Conservation (phyloP, 1,140 invertebrate species). For the Drosophila ambigua region DNA sequence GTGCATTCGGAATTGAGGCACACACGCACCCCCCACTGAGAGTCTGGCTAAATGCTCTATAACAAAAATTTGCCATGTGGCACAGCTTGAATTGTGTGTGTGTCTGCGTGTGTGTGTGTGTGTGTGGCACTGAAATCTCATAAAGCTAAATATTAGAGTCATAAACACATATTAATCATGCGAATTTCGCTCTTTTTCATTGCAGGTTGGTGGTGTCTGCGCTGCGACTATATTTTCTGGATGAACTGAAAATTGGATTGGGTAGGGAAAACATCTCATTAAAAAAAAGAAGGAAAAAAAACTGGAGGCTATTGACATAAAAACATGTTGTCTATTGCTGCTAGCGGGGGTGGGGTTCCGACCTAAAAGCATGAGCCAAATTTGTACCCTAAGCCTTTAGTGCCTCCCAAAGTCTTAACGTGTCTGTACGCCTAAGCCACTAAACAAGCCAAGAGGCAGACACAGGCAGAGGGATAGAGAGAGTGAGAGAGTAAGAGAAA, state of each 20-base stretch:
- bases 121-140: not conserved
- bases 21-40: conserved; percentile 6
- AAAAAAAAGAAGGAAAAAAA: not conserved
- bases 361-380: conserved; percentile 20
- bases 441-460: conserved; percentile 21
- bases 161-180: not conserved
- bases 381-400: conserved; percentile 41
- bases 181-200: conserved; percentile 10
- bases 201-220: conserved; percentile 13
- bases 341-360: not conserved
- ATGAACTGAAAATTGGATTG: not conserved
- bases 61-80: conserved; percentile 49
- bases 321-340: conserved; percentile 1
- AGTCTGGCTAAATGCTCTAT: conserved; percentile 4
- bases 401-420: conserved; percentile 31
- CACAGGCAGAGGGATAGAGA: not conserved
- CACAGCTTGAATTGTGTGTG: conserved; percentile 19
- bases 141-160: not conserved
- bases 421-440: conserved; percentile 31
- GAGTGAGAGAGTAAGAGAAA: not conserved
- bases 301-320: conserved; percentile 11
- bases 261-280: not conserved
- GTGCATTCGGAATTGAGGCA: conserved; percentile 21
- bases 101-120: not conserved
- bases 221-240: not conserved